These are phyloP conservation scores for Penaeus chinensis DNA, from an alignment of 1,140 invertebrate genomes.

Conservation along the genomic window DNA sequence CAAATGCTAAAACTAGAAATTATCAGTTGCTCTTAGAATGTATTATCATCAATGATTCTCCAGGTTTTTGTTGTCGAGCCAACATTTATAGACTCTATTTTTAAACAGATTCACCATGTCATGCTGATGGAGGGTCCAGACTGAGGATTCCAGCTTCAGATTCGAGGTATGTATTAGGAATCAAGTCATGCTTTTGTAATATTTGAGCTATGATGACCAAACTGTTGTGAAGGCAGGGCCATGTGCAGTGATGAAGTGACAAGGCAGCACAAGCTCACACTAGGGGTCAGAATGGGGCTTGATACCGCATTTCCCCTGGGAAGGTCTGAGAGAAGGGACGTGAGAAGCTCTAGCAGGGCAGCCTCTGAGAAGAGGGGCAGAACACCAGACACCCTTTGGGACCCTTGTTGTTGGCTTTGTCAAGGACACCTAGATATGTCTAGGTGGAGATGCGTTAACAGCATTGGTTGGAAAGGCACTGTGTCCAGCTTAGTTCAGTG, in stretches of 20 bases:
- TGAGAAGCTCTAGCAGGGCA: conserved; percentile 38
- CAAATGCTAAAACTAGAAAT: too few relatives aligned
- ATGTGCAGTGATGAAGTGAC: conserved; percentile 30
- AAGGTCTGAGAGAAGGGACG: conserved; percentile 58
- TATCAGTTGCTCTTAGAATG: too few relatives aligned
- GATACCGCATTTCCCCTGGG: conserved; percentile 33
- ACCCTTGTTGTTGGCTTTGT: conserved; percentile 18
- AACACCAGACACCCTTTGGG: conserved; percentile 39
- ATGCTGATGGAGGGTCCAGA: too few relatives aligned
- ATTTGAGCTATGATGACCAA: conserved; percentile 35
- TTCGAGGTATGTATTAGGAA: too few relatives aligned
- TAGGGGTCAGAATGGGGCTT: conserved; percentile 34
- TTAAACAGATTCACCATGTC: too few relatives aligned
- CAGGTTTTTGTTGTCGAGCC: too few relatives aligned
- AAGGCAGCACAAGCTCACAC: conserved; percentile 51
- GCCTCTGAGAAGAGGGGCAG: conserved; percentile 47
- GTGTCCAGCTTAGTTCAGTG: conserved; percentile 55
- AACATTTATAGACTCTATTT: too few relatives aligned
- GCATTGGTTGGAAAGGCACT: conserved; percentile 41
- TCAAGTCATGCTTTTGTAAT: too few relatives aligned
- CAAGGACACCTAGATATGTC: conserved; percentile 22
- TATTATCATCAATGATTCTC: too few relatives aligned
- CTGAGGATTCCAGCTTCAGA: too few relatives aligned
- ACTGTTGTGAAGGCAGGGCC: conserved; percentile 26
- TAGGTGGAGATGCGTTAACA: conserved; percentile 21